Percentiles rank a stretch among this genome's conserved stretches.
phyloP scores from a whole-genome alignment of 2,888 invertebrate species.

The Caenorhabditis panamensis region DNA sequence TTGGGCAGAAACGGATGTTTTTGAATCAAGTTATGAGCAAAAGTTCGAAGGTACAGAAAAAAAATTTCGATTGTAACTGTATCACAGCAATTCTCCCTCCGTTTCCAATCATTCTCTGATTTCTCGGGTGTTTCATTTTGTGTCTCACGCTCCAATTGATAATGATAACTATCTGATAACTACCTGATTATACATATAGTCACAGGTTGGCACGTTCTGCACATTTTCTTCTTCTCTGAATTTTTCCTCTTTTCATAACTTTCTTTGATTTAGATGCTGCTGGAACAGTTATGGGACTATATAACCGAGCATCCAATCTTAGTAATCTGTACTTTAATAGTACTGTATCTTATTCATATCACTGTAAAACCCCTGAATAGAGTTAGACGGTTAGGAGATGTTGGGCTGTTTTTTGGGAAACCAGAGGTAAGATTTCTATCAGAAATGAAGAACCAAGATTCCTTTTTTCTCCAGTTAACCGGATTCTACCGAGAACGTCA shows the following conservation, averaged over 20 bases:
- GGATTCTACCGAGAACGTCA: conserved; percentile 67
- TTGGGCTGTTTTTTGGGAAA: conserved; percentile 66
- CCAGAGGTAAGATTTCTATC: conserved; percentile 66
- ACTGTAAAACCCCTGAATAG: conserved; percentile 65
- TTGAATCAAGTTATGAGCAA: too few relatives aligned
- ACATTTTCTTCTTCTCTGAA: not conserved
- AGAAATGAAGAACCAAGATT: not conserved
- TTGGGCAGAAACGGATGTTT: too few relatives aligned
- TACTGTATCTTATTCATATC: conserved; percentile 38
- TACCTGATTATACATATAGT: conserved; percentile 10
- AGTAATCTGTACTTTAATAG: not conserved
- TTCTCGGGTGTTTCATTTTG: conserved; percentile 3
- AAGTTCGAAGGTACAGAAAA: too few relatives aligned
- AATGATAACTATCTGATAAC: conserved; percentile 12
- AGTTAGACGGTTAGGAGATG: conserved; percentile 64
- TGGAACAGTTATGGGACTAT: conserved; percentile 25
- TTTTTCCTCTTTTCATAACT: not conserved
- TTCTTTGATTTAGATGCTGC: conserved; percentile 20
- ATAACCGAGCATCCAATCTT: not conserved
- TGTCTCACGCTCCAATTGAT: conserved; percentile 3
- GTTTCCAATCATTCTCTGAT: too few relatives aligned
- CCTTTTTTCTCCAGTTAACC: conserved; percentile 61
- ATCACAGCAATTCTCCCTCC: too few relatives aligned
- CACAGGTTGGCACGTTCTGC: too few relatives aligned
- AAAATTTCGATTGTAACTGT: too few relatives aligned